Base-by-base conservation (phyloP, 2,797 vertebrate species). In the Gallinago stenura region DNA sequence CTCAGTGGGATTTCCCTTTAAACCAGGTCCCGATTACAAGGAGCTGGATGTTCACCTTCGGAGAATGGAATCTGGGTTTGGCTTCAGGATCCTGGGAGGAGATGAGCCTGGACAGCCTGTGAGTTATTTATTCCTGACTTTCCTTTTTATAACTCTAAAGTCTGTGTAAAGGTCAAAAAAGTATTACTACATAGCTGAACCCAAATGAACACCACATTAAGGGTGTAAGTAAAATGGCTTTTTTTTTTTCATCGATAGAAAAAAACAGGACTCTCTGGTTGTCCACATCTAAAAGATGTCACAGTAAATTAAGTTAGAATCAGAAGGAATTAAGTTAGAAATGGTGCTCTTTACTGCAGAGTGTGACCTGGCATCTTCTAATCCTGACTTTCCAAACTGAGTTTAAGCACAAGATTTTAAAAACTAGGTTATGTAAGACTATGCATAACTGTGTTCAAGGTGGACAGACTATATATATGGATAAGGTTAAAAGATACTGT, bases 41-140 rank as follows among this genome's bases (percentile, higher is more conserved):
- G 99, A 99, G 95, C 96, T 99, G 81, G 99, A 99, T 98, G 99
- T 99, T 95, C 98, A 99, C 93, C 98, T 99, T 97, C 98, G 99
- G 86, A 98, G 99, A 84, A 99, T 99, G 98, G 99, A 99, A 96
- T 99, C 99, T 54, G 99, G 99, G 56, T 99, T 99, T 90, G 99
- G 99, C 78, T 99, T 99, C 98, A 98, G 99, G 95, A 99, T 99
- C 95, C 98, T 99, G 80, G 99, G 99, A 76, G 99, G 99, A 97
- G 99, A 99, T 93, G 99, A 99, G 98, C 99, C 99, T 33, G 99
- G 99, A 92, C 99, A 99, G 97, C 99, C 99, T 97, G 99, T 99
- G 98, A 99, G 99, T 99, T 65, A 56, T 91, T 92, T 85, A 45
- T 46, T 78, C 56, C 64, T 88, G 51, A 76, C 73, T 95, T 95